Conservation (phyloP, 1,140 invertebrate species). For the Apis dorsata region DNA sequence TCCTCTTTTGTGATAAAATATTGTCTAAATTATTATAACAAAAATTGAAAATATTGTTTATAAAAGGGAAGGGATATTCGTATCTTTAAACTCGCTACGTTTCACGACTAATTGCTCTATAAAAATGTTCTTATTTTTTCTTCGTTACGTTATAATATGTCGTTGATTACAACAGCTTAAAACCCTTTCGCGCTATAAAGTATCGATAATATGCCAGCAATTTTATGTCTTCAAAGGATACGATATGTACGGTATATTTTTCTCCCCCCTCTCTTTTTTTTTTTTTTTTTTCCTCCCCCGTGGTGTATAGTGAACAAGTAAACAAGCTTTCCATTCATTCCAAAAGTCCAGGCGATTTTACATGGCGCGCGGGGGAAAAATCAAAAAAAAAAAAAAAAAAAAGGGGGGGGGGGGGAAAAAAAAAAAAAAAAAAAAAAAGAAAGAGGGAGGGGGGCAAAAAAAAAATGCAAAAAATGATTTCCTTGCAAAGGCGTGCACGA, state of each 20-base stretch:
- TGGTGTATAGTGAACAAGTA: background rate
- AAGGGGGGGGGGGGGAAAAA: background rate
- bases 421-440: background rate
- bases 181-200: too few species aligned
- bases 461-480: background rate
- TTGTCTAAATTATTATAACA: too few species aligned
- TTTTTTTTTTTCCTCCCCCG: background rate
- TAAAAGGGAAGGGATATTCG: background rate
- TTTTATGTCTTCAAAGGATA: background rate
- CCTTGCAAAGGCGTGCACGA: slow-evolving; percentile 21
- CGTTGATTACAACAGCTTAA: background rate
- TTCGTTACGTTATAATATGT: background rate
- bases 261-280: background rate
- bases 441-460: background rate
- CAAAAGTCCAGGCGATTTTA: background rate
- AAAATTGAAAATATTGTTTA: too few species aligned
- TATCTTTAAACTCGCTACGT: background rate
- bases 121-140: background rate
- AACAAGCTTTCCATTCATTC: slow-evolving; percentile 5
- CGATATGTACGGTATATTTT: background rate
- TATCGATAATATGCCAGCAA: background rate
- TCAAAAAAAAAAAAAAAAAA: background rate
- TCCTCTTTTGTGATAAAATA: too few species aligned
- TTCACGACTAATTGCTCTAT: background rate
- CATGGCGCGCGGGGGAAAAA: slow-evolving; percentile 6